Base-by-base conservation (phyloP, 2,797 vertebrate species). In the Synaphobranchus kaupii region DNA sequence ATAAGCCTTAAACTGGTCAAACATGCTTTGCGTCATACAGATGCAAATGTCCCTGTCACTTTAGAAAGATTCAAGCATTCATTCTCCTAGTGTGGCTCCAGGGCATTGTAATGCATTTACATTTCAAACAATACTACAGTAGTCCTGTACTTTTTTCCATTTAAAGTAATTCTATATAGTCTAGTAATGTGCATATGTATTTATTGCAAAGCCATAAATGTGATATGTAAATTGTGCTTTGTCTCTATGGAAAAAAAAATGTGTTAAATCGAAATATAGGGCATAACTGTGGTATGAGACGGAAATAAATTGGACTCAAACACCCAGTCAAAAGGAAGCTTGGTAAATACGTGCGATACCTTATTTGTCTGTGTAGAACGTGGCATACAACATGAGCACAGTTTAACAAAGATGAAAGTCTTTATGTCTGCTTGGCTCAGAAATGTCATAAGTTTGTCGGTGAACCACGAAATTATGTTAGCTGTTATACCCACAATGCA, bases 41-140 rank as follows among this genome's bases (percentile, higher is more conserved):
- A 81, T 81, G 78, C 76, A 80, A 80, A 80, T 81, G 15, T 15
- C 8, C 9, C 78, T 81, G 44, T 81, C 44, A 81, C 78, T 81
- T 81, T 22, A 17, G 39, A 48, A 47, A 80, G 48, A 80, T 13
- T 25, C 12, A 48, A 25, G 4, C 34, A 0, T 13, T 81, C 34
- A 22, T 48, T 81, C 22, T 50, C 22, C 47, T 50, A 81, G 47
- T 48, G 44, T 81, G 20, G 13, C 47, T 81, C 78, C 25, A 22
- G 44, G 78, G 78, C 47, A 81, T 81, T 81, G 78, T 50, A 25
- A 50, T 3, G 10, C 47, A 81, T 81, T 81, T 50, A 81, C 78
- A 81, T 81, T 50, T 48, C 47, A 81, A 81, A 50, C 78, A 50
- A 22, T 81, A 50, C 73, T 25, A 6, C 78, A 39, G 13, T 22